A percentile compares a stretch with the other conserved stretches of the same genome.
Evolutionary conservation across 2,888 invertebrate genomes (phyloP).

Genomic region (Xestia rhomboidea): DNA sequence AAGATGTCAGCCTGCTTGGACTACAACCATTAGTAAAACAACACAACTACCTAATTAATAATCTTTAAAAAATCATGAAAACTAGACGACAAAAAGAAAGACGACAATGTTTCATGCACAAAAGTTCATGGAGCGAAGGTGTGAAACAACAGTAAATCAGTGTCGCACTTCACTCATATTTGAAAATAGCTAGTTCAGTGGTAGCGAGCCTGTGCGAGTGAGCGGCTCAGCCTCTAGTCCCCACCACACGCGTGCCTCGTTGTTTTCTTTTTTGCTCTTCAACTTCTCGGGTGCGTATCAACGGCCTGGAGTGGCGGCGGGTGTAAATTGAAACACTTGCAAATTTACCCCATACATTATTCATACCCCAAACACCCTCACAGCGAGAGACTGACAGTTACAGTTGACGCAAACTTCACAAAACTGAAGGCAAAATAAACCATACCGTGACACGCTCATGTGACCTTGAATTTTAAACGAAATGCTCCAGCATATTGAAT

Average conservation of each 20-base stretch:
- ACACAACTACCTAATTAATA: not conserved
- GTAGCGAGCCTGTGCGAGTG: constrained; percentile 39
- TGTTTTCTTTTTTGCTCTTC: constrained; percentile 89
- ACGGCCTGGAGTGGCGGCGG: constrained; percentile 85
- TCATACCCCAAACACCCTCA: constrained; percentile 88
- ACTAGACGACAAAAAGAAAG: not conserved
- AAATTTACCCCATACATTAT: constrained; percentile 90
- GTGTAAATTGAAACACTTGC: constrained; percentile 91
- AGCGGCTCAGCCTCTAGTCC: constrained; percentile 55
- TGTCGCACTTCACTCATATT: constrained; percentile 62
- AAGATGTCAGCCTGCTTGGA: not conserved
- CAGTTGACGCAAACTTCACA: constrained; percentile 82
- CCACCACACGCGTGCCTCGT: constrained; percentile 74
- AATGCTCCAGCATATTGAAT: constrained; percentile 60
- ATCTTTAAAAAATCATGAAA: not conserved
- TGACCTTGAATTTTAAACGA: constrained; percentile 67
- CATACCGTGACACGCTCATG: constrained; percentile 63
- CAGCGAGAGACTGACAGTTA: constrained; percentile 79
- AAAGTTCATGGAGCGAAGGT: constrained; percentile 33
- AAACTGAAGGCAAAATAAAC: constrained; percentile 77
- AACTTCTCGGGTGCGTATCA: constrained; percentile 86
- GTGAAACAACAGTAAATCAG: constrained; percentile 61
- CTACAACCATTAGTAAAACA: not conserved
- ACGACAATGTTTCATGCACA: constrained; percentile 4
- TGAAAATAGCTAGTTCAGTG: constrained; percentile 67